Conservation (phyloP, 2,888 invertebrate species). For the Drosophila subquinaria region DNA sequence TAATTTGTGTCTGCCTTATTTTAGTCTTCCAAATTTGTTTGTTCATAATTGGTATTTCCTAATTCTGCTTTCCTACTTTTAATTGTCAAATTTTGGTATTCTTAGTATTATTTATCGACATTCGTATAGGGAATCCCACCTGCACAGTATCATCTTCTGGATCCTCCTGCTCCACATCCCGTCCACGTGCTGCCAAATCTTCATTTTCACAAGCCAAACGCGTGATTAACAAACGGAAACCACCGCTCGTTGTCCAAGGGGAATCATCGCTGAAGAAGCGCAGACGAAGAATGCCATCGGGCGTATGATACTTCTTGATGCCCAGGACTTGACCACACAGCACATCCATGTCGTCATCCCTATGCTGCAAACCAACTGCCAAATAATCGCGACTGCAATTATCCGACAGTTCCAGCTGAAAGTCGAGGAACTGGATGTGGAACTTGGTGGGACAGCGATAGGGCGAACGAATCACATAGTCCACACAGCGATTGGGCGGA, state of each 20-base stretch:
- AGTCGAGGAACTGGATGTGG: constrained; percentile 87
- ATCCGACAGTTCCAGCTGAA: constrained; percentile 86
- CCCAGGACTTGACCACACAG: constrained; percentile 87
- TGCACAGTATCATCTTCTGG: constrained; percentile 68
- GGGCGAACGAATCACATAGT: constrained; percentile 86
- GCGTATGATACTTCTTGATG: constrained; percentile 86
- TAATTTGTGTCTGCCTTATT: too few relatives aligned
- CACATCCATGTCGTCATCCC: constrained; percentile 83
- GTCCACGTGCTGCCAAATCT: constrained; percentile 65
- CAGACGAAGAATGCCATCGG: constrained; percentile 86
- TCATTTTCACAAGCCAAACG: constrained; percentile 85
- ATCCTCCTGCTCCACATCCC: constrained; percentile 37
- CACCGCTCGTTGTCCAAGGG: constrained; percentile 82
- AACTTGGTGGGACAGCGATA: constrained; percentile 86
- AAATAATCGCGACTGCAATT: constrained; percentile 87
- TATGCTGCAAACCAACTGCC: constrained; percentile 85
- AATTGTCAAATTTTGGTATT: too few relatives aligned
- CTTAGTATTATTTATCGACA: too few relatives aligned
- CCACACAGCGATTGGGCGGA: constrained; percentile 85
- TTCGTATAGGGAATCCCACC: constrained; percentile 31
- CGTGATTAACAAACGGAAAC: constrained; percentile 87
- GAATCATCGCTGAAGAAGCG: constrained; percentile 86
- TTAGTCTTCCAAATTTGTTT: too few relatives aligned
- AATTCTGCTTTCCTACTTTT: too few relatives aligned
- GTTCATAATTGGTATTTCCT: too few relatives aligned